phyloP scores from a whole-genome alignment of 2,888 invertebrate species.

The Latrodectus elegans region DNA sequence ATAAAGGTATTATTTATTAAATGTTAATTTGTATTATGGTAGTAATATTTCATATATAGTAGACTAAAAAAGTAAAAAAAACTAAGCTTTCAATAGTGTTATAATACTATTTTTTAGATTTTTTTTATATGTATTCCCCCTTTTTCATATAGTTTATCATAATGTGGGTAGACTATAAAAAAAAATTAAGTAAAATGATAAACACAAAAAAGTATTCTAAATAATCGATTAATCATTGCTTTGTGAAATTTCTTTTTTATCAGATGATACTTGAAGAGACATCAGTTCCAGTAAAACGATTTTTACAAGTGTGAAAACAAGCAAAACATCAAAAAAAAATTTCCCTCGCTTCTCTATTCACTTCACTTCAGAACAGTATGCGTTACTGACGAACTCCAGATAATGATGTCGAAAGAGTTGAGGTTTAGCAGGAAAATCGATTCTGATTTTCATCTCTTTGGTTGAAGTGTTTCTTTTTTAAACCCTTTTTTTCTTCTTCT shows the following conservation, averaged over 20 bases:
- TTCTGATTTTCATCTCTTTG: conserved; percentile 3
- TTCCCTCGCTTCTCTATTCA: not conserved
- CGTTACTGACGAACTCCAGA: not conserved
- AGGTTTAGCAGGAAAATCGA: conserved; percentile 17
- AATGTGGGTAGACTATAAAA: too few relatives aligned
- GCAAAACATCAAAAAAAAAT: too few relatives aligned
- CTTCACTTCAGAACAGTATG: not conserved
- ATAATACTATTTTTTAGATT: too few relatives aligned
- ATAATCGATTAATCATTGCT: not conserved
- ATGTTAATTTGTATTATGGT: too few relatives aligned
- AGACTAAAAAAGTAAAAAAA: too few relatives aligned
- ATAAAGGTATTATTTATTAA: too few relatives aligned
- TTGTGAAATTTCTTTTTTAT: not conserved
- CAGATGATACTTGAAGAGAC: not conserved
- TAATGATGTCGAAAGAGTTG: not conserved
- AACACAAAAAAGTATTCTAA: too few relatives aligned
- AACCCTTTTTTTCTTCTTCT: not conserved
- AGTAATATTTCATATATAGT: too few relatives aligned
- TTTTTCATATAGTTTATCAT: too few relatives aligned
- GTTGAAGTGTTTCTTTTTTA: not conserved
- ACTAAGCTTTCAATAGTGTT: too few relatives aligned
- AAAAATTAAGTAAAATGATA: too few relatives aligned
- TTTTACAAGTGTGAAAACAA: not conserved
- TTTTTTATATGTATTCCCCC: too few relatives aligned
- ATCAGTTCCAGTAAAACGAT: not conserved